Evolutionary conservation across 2,113 vertebrate species (phyloP), one percentile per base, ranked within the genome.

Genomic region (Rhea pennata): DNA sequence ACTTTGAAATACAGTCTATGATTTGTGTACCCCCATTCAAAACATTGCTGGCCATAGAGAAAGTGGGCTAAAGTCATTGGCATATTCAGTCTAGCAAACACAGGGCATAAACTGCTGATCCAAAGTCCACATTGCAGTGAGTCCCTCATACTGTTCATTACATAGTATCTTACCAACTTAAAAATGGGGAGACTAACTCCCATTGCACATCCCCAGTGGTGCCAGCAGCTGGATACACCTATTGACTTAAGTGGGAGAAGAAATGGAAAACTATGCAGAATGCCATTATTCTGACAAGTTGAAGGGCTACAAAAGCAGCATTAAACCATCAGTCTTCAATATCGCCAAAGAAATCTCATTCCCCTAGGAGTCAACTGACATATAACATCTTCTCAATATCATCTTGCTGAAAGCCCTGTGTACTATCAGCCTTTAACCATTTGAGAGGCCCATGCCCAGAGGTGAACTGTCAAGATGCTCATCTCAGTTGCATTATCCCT

Each of bases 61-160:
- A 20, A 75, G 20, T 11, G 65, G 77, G 64, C n/a, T 88, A 15
- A 83, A 90, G 23, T 67, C 7, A 1, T 46, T 0, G 0, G 12
- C 20, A 19, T 31, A 6, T n/a, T 86, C 39, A 26, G 10, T 26
- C 54, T 86, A n/a, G 26, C 40, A 64, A 74, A 21, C 15, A 40
- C 0, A 15, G 56, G 21, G 23, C 53, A 27, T 58, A 53, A 65
- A 50, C 7, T 61, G 58, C 67, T 83, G 64, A 73, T 85, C 23
- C 74, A 46, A 80, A 83, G 29, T 62, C 50, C 26, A 10, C 0
- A 0, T 70, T 71, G 23, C 17, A 51, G 51, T 1, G 9, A 76
- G 36, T 62, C 48, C 36, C 11, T 76, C 7, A 0, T 51, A 16
- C 21, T 40, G 24, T 51, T 64, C 67, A 12, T 40, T 50, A 26